Evolutionary conservation across 1,140 invertebrate species (phyloP), one percentile per base, ranked within the genome.

Genomic region (Bursaphelenchus mucronatus): DNA sequence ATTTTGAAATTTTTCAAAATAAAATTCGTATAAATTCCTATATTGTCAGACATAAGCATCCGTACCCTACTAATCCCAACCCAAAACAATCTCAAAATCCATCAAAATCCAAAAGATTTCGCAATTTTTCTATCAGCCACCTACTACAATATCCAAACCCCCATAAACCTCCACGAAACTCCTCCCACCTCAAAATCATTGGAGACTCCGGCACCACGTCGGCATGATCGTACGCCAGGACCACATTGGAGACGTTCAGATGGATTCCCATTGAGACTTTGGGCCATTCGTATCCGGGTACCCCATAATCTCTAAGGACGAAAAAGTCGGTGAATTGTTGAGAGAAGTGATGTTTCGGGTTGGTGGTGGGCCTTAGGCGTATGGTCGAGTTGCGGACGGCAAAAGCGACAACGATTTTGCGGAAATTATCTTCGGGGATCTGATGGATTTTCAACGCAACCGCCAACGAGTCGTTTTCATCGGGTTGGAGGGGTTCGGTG

Each of bases 261-360:
- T 71, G 72, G 1, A 76, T 10, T 49, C 79, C 59, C 0, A 74
- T 52, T 8, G 53, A 57, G 9, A 74, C 47, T n/a, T 49, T 50
- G 9, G 76, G 73, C 44, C 43, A 45, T 51, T 45, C 67, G 64
- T 76, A 79, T 19, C 68, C 76, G 17, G 76, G 76, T 45, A 79
- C 63, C 8, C 40, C 63, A 13, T 79, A 78, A 19, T 75, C 76
- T 8, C 44, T n/a, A 3, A 76, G 62, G 2, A 53, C 53, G 44
- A 75, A 79, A 58, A 75, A 75, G 17, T 74, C 53, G 10, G 53
- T 50, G 19, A 79, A 59, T 45, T 75, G 73, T 21, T 64, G 40
- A 1, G 56, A 54, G 76, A 70, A 75, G 47, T 72, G 67, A 17
- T 62, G 59, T 11, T 55, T 41, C 8, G 55, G 13, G 54, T 58